Percentiles rank a stretch among this genome's conserved stretches.
phyloP scores from a whole-genome alignment of 2,113 vertebrate species.

The Rostratula benghalensis region DNA sequence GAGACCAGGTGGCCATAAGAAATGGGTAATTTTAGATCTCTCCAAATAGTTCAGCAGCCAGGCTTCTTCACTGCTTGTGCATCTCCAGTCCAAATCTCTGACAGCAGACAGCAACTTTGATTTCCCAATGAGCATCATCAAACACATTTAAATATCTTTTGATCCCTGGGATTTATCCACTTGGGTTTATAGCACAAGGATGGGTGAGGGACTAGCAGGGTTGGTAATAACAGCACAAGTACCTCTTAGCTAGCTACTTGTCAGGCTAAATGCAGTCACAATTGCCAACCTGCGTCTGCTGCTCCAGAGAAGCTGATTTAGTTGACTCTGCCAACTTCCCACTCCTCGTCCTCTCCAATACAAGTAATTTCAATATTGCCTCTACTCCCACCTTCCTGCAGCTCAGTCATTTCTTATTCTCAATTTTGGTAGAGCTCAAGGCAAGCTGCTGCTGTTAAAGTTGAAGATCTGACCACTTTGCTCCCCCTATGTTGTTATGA shows the following conservation, averaged over 20 bases:
- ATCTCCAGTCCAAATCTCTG: not conserved
- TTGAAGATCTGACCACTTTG: not conserved
- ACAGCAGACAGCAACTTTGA: not conserved
- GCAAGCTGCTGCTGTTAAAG: not conserved
- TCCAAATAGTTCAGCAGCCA: constrained; percentile 56
- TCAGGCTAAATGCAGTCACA: not conserved
- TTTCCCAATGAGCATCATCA: not conserved
- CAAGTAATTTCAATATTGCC: not conserved
- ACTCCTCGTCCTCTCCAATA: not conserved
- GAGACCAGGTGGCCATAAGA: constrained; percentile 64
- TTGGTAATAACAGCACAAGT: not conserved
- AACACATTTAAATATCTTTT: constrained; percentile 6
- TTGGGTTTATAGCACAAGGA: not conserved
- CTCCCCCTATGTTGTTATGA: not conserved
- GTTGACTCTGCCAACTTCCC: not conserved
- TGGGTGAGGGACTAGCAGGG: not conserved
- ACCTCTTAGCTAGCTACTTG: not conserved
- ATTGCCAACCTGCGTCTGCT: not conserved
- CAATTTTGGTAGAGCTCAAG: not conserved
- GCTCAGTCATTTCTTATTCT: not conserved
- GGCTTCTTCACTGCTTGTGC: not conserved
- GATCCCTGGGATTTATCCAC: not conserved
- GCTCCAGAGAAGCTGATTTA: not conserved
- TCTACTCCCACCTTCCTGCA: not conserved
- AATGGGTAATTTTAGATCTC: constrained; percentile 60